Evolutionary conservation across 2,797 vertebrate species (phyloP).

Genomic region (Malurus splendens): DNA sequence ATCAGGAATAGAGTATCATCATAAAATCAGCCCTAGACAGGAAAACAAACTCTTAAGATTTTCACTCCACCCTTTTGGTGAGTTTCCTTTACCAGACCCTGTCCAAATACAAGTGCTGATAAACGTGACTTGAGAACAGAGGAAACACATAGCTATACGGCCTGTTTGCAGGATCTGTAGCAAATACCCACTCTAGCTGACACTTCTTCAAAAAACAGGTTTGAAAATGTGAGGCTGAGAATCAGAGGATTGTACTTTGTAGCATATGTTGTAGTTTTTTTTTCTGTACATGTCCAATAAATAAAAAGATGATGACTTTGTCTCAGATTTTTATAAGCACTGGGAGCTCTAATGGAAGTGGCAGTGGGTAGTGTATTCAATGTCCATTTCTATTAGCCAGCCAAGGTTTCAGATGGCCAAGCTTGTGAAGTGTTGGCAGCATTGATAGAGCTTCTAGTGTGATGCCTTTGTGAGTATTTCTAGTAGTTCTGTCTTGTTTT

Average conservation of each 20-base stretch:
- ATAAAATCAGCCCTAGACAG: no score
- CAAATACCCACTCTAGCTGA: neutral
- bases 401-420: neutral
- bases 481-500: neutral
- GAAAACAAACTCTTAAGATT: neutral
- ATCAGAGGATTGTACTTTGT: neutral
- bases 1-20: no score
- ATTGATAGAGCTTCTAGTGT: neutral
- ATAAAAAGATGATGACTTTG: neutral
- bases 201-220: neutral
- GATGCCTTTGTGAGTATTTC: neutral
- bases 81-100: neutral
- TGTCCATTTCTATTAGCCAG: neutral
- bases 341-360: neutral
- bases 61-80: neutral
- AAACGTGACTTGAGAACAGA: neutral
- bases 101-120: neutral
- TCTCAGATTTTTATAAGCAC: neutral
- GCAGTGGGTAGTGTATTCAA: neutral
- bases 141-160: fast-evolving
- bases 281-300: neutral
- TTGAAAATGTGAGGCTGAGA: neutral
- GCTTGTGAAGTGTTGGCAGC: neutral
- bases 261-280: neutral
- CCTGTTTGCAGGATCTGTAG: neutral